Evolutionary conservation across 2,888 invertebrate species (phyloP), one percentile per base, ranked within the genome.

Genomic region (Cheilosia vernalis): DNA sequence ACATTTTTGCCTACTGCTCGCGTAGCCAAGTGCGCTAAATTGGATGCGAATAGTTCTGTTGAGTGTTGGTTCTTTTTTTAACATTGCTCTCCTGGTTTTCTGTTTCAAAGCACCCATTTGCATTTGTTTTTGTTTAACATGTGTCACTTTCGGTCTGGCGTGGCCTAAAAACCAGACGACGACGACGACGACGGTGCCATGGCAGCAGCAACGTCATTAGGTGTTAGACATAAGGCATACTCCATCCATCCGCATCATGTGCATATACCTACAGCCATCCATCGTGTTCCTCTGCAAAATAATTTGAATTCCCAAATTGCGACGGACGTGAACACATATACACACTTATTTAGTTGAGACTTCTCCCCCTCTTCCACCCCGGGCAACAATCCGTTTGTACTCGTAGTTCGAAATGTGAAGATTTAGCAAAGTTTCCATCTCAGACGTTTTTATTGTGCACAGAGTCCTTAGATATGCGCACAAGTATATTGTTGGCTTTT

Each of bases 271-370:
- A 66, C 58, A 64, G 49, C 55, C 17, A 78, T 55, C 37, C 61
- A 70, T 74, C 33, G 55, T 55, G 64, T 60, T 61, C 44, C 73
- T 55, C 73, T 79, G 83, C 83, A 73, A 37, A 73, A 83, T 83
- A 73, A 73, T 79, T 83, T 83, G 56, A 79, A 83, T 79, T 79
- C 83, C 83, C 56, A 42, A 83, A 83, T 56, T 79, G 73, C 82
- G 44, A 66, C 58, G 67, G 49, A 81, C 63, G 60, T 69, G 63
- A 69, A 58, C 61, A 61, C 30, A 64, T 13, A n/a, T 6, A 1
- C 13, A 61, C 24, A 66, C 21, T 37, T 37, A 37, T 37, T 37
- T 37, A 37, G 37, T 37, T 13, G 1, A 37, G 13, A 13, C 13
- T 4, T 13, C 13, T 10, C 4, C 10, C 37, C 37, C 13, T 37